Percentiles rank a stretch among this genome's conserved stretches.
phyloP scores from a whole-genome alignment of 1,140 invertebrate species.

The Muscidifurax raptorellus region DNA sequence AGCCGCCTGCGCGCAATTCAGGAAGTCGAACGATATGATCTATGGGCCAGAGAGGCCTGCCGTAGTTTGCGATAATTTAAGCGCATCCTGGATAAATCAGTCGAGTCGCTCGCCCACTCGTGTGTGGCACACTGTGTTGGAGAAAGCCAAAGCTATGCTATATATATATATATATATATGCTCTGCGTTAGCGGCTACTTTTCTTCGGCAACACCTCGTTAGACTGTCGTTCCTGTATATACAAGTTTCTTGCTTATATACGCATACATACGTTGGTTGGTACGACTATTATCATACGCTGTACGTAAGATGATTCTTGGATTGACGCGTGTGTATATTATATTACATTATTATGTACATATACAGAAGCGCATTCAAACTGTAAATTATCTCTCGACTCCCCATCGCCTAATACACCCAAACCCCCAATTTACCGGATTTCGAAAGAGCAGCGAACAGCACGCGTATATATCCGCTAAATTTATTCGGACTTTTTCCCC shows the following conservation, averaged over 20 bases:
- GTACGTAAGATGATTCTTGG: too few relatives aligned
- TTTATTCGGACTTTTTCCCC: not conserved
- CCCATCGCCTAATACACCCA: not conserved
- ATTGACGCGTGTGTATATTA: too few relatives aligned
- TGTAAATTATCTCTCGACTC: not conserved
- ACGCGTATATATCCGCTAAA: too few relatives aligned
- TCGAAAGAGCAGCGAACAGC: too few relatives aligned
- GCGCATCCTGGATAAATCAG: constrained; percentile 52
- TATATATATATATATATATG: not conserved
- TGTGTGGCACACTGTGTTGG: not conserved
- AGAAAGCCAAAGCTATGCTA: too few relatives aligned
- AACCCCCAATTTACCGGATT: not conserved
- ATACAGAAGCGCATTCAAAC: not conserved
- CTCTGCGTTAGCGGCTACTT: not conserved
- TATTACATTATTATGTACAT: too few relatives aligned
- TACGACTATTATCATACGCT: too few relatives aligned
- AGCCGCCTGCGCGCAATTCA: constrained; percentile 33
- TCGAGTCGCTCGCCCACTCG: constrained; percentile 13
- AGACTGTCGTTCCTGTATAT: not conserved
- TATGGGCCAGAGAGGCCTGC: constrained; percentile 28
- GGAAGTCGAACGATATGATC: constrained; percentile 53
- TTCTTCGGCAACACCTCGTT: constrained; percentile 20
- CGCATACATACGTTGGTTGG: too few relatives aligned
- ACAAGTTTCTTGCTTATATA: too few relatives aligned
- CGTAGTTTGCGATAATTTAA: constrained; percentile 53